Percentiles rank a stretch among this genome's conserved stretches.
Evolutionary conservation across 2,797 vertebrate genomes (phyloP).

Genomic region (Oryzias dopingdopingensis): DNA sequence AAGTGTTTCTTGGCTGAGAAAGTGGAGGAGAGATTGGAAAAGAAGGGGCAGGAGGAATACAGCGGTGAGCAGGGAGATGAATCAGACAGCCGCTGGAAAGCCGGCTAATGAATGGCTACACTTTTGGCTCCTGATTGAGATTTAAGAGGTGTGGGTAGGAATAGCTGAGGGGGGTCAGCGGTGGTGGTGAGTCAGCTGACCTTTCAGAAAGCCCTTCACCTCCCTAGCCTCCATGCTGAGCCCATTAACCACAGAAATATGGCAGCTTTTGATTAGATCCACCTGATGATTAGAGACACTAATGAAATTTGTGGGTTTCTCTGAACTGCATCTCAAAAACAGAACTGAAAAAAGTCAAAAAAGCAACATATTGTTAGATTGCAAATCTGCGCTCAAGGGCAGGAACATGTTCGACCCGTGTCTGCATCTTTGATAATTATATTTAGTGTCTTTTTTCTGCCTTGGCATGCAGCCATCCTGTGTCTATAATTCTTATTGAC

Average conservation of each 20-base stretch:
- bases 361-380: slow-evolving; percentile 2
- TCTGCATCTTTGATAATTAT: slow-evolving; percentile 27
- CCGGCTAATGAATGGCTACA: slow-evolving; percentile 61
- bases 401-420: slow-evolving; percentile 7
- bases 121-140: slow-evolving; percentile 61
- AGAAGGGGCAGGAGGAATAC: slow-evolving; percentile 9
- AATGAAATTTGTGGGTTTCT: slow-evolving; percentile 43
- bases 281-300: slow-evolving; percentile 43
- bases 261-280: slow-evolving; percentile 54
- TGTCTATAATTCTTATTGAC: slow-evolving; percentile 63
- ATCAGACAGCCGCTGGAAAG: slow-evolving; percentile 54
- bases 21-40: slow-evolving; percentile 13
- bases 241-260: slow-evolving; percentile 56
- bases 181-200: slow-evolving; percentile 59
- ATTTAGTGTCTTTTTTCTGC: slow-evolving; percentile 25
- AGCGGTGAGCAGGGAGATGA: slow-evolving; percentile 39
- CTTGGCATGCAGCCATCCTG: slow-evolving; percentile 46
- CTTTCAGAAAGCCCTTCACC: slow-evolving; percentile 62
- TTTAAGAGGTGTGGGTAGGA: slow-evolving; percentile 65
- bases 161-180: slow-evolving; percentile 52
- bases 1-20: slow-evolving; percentile 28
- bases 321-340: slow-evolving; percentile 20
- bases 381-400: slow-evolving; percentile 16
- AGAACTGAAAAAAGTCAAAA: slow-evolving; percentile 10
- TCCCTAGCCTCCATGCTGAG: slow-evolving; percentile 38